Conservation (phyloP, 1,140 invertebrate genomes). For the Brachystomella parvula region DNA sequence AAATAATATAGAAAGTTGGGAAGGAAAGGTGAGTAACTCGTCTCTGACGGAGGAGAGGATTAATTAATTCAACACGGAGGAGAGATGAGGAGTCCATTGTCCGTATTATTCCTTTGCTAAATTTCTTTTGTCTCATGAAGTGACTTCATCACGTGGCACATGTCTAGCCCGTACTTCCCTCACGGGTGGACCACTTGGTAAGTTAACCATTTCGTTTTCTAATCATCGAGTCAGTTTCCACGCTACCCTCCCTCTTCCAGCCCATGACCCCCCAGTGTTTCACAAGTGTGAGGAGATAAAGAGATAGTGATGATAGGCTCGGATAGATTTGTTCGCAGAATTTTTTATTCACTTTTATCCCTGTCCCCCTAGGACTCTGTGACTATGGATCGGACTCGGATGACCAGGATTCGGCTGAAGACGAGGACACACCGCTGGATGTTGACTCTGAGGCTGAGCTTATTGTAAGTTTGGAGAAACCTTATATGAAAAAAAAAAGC, state of each 20-base stretch:
- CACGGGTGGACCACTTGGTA: conserved; percentile 31
- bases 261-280: background rate
- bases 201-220: conserved; percentile 6
- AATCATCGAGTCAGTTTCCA: background rate
- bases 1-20: conserved; percentile 12
- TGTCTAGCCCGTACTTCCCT: conserved; percentile 28
- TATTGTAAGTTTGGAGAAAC: conserved; percentile 12
- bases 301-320: background rate
- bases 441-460: conserved; percentile 28
- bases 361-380: conserved; percentile 16
- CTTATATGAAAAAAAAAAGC: background rate
- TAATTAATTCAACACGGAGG: background rate
- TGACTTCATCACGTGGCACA: conserved; percentile 26
- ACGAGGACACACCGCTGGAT: background rate
- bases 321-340: background rate
- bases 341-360: conserved; percentile 1
- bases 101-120: conserved; percentile 17
- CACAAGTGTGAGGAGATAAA: background rate
- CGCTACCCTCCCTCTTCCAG: background rate
- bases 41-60: background rate
- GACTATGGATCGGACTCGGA: conserved; percentile 21
- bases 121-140: conserved; percentile 33
- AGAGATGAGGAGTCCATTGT: background rate
- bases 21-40: background rate
- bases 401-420: conserved; percentile 7